Base-by-base conservation (phyloP, 2,888 invertebrate species). In the Netelia inedita region DNA sequence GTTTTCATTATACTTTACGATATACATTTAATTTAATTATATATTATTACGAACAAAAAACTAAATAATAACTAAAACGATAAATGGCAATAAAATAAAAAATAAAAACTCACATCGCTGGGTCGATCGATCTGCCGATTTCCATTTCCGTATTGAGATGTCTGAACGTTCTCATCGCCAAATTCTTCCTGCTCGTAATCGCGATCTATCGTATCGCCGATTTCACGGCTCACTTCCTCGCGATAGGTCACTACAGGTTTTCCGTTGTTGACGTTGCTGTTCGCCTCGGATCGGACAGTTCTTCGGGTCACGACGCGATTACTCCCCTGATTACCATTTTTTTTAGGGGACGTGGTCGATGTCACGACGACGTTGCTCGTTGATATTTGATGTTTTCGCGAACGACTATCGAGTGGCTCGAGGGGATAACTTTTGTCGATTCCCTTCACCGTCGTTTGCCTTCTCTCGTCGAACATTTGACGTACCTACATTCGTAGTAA, bases 401-500 rank as follows among this genome's bases (percentile, higher is more conserved):
- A 94, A 89, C 95, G 95, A 85, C 91, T 92, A 88, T 95, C 95
- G 78, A 98, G 95, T 0, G 98, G 98, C 90, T 97, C 96, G 0
- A 98, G 94, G 0, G 97, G 97, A 93, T 97, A 96, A 91, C 97
- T 97, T 89, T 96, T 96, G 94, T 98, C 97, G 87, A 97, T 96
- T 50, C 97, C 97, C 78, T 92, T 93, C 61, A 91, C 92, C 2
- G 96, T 96, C 80, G 95, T 95, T 88, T 96, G 96, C 55, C 97
- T 95, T 35, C 97, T 95, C 92, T 97, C 97, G 91, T 97, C 97
- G 91, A 98, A 98, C 96, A 98, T 96, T 94, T 97, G 97, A 14
- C 98, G 96, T 41, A 97, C 97, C 96, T 96, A 91, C 19, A 14
- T 46, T 14, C 10, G 14, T 46, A 6, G 35, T 35, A 8, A 35